Conservation (phyloP, 2,113 vertebrate species). For the Leptocoma aspasia region DNA sequence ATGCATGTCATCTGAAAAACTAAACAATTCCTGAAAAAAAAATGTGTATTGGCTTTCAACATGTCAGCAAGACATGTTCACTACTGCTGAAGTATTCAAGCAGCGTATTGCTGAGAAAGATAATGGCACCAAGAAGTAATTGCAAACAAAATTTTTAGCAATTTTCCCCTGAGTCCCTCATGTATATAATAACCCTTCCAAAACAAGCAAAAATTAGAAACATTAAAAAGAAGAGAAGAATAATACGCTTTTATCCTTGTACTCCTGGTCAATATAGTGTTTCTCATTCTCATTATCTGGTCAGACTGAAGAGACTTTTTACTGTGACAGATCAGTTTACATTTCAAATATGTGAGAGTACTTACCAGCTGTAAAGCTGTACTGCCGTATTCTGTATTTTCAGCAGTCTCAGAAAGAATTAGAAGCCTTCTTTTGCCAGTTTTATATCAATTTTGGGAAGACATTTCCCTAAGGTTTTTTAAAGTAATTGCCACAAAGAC, state of each 20-base stretch:
- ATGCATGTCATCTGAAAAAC: neutral
- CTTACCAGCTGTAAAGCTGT: neutral
- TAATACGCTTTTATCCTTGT: neutral
- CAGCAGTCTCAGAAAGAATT: neutral
- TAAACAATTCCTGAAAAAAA: neutral
- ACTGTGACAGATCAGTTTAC: neutral
- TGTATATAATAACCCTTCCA: neutral
- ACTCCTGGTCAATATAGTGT: neutral
- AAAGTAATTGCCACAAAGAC: neutral
- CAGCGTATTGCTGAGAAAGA: neutral
- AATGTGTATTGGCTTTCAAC: fast-evolving
- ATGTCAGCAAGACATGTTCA: neutral
- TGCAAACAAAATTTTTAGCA: neutral
- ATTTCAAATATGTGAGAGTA: neutral
- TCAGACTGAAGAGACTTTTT: neutral
- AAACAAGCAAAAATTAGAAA: neutral
- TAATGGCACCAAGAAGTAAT: neutral
- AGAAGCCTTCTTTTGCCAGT: neutral
- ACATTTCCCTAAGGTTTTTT: neutral
- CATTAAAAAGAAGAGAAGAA: neutral
- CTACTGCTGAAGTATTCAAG: neutral
- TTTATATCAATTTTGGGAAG: neutral
- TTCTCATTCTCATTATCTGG: neutral
- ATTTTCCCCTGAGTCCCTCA: neutral
- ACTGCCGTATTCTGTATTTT: neutral